Base-by-base conservation (phyloP, 2,797 vertebrate species). In the Denticeps clupeoides region DNA sequence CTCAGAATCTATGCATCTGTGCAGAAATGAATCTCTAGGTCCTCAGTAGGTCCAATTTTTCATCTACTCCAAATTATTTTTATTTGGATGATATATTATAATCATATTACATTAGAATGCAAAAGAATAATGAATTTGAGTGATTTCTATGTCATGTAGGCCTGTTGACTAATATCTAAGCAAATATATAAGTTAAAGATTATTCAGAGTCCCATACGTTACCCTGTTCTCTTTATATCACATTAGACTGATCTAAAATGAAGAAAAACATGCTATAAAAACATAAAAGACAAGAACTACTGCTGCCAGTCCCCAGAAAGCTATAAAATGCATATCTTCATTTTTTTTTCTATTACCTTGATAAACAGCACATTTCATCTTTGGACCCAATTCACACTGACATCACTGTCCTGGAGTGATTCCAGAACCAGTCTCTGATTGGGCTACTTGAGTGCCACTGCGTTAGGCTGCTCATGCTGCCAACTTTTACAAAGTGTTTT, bases 341-440 rank as follows among this genome's bases (percentile, higher is more conserved):
- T 63, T 64, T 74, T 71, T n/a, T 51, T 41, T 47, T 41, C 56
- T 67, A 76, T 78, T 68, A 70, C 60, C 64, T 55, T 69, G 50
- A 80, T 81, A 82, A 79, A 78, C 64, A 43, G 32, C 5, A 58
- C 45, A 57, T 51, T 67, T 79, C 37, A 75, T 77, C 79, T 82
- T 84, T 83, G 81, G 70, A 82, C 80, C 55, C 65, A 49, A 67
- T 70, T 73, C 26, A 51, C 11, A 58, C 48, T 49, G 53, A 63
- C 55, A 48, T 35, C 62, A 62, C 66, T 48, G 55, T 70, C 47
- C 54, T 63, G 47, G 61, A 67, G 41, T 55, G 4, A 38, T 58
- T 63, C 67, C 64, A 67, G 45, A 49, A 26, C 50, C 53, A 25
- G 26, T 51, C 42, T 49, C 37, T 47, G 26, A n/a, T 33, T 61